Conservation (phyloP, 2,888 invertebrate genomes). For the Erannis defoliaria region DNA sequence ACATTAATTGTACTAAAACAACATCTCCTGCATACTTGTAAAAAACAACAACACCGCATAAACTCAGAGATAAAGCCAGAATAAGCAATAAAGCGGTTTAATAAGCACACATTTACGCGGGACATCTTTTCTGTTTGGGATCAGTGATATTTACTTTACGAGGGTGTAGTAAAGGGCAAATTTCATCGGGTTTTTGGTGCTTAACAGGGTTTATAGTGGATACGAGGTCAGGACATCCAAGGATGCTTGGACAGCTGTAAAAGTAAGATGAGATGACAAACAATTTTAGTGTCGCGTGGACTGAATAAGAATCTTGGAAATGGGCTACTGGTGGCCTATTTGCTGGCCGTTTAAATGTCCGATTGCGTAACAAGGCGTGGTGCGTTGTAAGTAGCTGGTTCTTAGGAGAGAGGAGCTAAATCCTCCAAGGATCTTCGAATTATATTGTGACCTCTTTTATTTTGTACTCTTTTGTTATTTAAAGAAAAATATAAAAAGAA, state of each 20-base stretch:
- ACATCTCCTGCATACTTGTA: slow-evolving; percentile 32
- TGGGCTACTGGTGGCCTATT: slow-evolving; percentile 26
- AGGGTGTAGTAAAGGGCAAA: slow-evolving; percentile 64
- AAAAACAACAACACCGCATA: slow-evolving; percentile 55
- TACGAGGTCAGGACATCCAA: slow-evolving; percentile 43
- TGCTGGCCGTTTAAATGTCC: slow-evolving; percentile 2
- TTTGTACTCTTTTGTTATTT: no score
- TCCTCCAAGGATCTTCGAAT: no score
- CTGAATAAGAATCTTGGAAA: slow-evolving; percentile 24
- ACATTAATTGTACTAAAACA: not conserved
- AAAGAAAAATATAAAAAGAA: no score
- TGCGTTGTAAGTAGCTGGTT: not conserved
- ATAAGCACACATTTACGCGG: slow-evolving; percentile 66
- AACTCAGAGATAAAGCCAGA: slow-evolving; percentile 60
- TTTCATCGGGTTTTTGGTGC: slow-evolving; percentile 55
- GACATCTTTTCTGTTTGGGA: slow-evolving; percentile 63
- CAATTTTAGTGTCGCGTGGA: slow-evolving; percentile 38
- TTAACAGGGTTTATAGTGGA: slow-evolving; percentile 49
- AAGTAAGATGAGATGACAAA: slow-evolving; percentile 41
- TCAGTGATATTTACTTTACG: slow-evolving; percentile 74
- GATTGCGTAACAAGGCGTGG: slow-evolving; percentile 8
- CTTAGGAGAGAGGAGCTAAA: no score
- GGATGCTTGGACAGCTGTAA: slow-evolving; percentile 42
- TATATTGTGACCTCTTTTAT: not conserved
- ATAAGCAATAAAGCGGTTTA: slow-evolving; percentile 70